Conservation (phyloP, 2,888 invertebrate species). For the Isoperla grammatica region DNA sequence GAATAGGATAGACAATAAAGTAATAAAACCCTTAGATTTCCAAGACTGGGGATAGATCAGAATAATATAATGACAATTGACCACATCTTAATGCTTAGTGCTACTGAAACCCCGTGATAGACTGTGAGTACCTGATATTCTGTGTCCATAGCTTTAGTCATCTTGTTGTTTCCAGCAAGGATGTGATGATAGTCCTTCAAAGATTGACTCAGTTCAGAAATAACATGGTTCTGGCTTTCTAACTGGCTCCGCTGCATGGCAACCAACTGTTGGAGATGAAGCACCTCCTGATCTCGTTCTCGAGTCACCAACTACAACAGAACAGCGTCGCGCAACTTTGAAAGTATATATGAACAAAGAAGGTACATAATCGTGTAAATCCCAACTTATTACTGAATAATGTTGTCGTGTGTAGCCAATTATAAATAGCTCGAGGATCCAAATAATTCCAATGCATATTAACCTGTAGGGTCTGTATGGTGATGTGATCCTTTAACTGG, state of each 20-base stretch:
- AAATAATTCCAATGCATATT: too few species aligned
- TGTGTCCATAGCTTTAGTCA: conserved; percentile 50
- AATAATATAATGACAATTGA: too few species aligned
- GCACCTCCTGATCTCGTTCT: conserved; percentile 8
- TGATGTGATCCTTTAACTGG: background rate
- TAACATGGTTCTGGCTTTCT: conserved; percentile 48
- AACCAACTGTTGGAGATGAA: conserved; percentile 38
- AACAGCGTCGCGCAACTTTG: background rate
- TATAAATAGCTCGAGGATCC: too few species aligned
- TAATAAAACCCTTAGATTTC: too few species aligned
- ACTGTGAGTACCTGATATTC: conserved; percentile 54
- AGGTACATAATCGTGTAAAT: too few species aligned
- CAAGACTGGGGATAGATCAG: too few species aligned
- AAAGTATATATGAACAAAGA: too few species aligned
- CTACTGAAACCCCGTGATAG: too few species aligned
- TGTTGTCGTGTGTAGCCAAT: too few species aligned
- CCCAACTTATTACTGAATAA: too few species aligned
- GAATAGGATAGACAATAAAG: too few species aligned
- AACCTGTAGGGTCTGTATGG: background rate
- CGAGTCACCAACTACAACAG: conserved; percentile 17
- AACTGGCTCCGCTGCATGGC: conserved; percentile 50
- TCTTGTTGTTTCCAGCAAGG: conserved; percentile 53
- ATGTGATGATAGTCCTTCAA: conserved; percentile 54
- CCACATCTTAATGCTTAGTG: too few species aligned
- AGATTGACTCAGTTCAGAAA: conserved; percentile 49